Conservation (phyloP, 2,797 vertebrate genomes). For the Macroramphosus scolopax region DNA sequence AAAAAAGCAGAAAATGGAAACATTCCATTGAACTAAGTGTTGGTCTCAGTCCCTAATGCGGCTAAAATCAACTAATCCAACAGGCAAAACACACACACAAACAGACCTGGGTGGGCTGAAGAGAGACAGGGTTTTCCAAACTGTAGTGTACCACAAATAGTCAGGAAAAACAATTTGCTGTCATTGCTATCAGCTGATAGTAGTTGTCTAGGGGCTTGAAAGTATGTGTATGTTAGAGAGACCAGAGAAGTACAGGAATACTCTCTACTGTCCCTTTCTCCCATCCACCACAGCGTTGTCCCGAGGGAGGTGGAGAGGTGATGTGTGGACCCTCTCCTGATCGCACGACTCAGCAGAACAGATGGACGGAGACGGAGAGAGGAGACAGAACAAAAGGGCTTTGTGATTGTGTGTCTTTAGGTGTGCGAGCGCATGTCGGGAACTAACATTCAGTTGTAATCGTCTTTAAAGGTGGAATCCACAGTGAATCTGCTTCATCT, state of each 20-base stretch:
- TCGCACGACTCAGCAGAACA: conserved; percentile 71
- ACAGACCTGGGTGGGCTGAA: neutral
- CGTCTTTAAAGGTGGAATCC: conserved; percentile 16
- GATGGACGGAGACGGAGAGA: conserved; percentile 50
- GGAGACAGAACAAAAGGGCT: conserved; percentile 42
- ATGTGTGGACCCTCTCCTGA: conserved; percentile 69
- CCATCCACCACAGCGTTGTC: conserved; percentile 58
- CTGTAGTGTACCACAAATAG: conserved; percentile 60
- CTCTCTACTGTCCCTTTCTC: conserved; percentile 11
- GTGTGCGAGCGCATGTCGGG: conserved; percentile 5
- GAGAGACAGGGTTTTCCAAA: conserved; percentile 40
- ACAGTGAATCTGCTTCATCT: neutral
- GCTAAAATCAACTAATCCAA: conserved; percentile 37
- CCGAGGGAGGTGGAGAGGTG: conserved; percentile 67
- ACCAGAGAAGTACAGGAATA: neutral
- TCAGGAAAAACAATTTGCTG: conserved; percentile 61
- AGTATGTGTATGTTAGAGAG: conserved; percentile 6
- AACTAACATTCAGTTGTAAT: conserved; percentile 25
- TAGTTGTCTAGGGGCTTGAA: conserved; percentile 14
- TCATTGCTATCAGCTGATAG: conserved; percentile 66
- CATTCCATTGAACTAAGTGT: conserved; percentile 59
- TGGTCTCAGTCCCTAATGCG: conserved; percentile 41
- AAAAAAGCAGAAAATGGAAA: conserved; percentile 57
- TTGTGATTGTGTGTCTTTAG: conserved; percentile 8
- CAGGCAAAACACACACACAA: neutral